Percentiles rank a stretch among this genome's conserved stretches.
These are phyloP conservation scores for Kryphioiulus occultus DNA, from an alignment of 2,888 invertebrate species.

Conservation along the genomic window DNA sequence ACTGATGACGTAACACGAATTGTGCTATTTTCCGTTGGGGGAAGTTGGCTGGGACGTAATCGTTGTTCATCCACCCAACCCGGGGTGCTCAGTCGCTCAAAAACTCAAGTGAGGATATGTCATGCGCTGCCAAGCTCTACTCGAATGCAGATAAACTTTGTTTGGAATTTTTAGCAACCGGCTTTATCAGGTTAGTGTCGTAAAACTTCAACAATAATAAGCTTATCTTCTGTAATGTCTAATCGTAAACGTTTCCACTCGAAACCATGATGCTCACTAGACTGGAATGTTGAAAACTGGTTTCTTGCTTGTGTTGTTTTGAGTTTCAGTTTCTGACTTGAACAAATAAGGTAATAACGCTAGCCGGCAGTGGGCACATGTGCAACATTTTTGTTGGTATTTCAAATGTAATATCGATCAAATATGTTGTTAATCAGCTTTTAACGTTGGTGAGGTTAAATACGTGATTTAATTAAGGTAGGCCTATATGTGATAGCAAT, in stretches of 20 bases:
- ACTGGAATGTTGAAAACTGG: not conserved
- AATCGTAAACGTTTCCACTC: not conserved
- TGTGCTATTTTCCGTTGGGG: not conserved
- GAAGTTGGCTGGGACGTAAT: not conserved
- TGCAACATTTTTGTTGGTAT: not conserved
- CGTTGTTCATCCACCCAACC: not conserved
- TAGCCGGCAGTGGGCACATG: not conserved
- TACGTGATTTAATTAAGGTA: too few species aligned
- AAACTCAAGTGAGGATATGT: not conserved
- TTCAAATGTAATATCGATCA: too few species aligned
- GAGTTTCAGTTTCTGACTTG: not conserved
- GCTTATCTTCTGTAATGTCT: not conserved
- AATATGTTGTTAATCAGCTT: too few species aligned
- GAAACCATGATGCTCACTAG: not conserved
- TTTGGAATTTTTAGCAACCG: not conserved
- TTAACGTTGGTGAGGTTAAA: too few species aligned
- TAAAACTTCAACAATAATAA: not conserved
- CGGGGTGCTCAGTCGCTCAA: not conserved
- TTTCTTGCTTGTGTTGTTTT: not conserved
- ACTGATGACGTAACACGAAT: not conserved
- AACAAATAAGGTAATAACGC: not conserved
- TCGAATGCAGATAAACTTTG: not conserved
- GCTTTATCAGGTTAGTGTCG: not conserved
- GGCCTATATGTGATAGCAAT: too few species aligned
- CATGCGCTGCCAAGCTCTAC: not conserved